phyloP scores from a whole-genome alignment of 2,888 invertebrate species.

The Rhagonycha fulva region DNA sequence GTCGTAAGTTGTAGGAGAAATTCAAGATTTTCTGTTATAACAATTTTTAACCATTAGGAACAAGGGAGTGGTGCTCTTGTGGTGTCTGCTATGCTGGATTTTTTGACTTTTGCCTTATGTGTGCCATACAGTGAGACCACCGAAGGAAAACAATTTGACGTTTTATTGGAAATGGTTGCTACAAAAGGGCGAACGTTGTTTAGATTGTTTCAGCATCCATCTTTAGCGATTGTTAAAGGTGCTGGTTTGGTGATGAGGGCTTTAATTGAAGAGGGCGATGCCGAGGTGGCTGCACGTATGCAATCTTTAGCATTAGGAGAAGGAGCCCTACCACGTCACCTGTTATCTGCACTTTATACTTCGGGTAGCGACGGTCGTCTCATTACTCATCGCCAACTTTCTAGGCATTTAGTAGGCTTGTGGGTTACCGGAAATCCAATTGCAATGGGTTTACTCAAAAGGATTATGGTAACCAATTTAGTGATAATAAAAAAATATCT shows the following conservation, averaged over 20 bases:
- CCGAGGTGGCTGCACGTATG: conserved; percentile 89
- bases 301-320: conserved; percentile 95
- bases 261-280: conserved; percentile 94
- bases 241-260: conserved; percentile 97
- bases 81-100: conserved; percentile 96
- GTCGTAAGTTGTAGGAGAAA: conserved; percentile 69
- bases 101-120: conserved; percentile 96
- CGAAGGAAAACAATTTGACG: conserved; percentile 94
- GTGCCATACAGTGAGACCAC: conserved; percentile 99
- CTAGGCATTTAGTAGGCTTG: conserved; percentile 89
- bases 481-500: background rate
- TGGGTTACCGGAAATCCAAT: conserved; percentile 96
- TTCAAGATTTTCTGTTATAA: too few relatives aligned
- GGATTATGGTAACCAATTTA: conserved; percentile 78
- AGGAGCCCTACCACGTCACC: conserved; percentile 92
- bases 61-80: conserved; percentile 94
- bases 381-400: conserved; percentile 87
- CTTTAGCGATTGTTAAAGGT: conserved; percentile 97
- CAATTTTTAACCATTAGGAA: conserved; percentile 7
- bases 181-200: conserved; percentile 88
- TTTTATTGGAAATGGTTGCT: conserved; percentile 91
- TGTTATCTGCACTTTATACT: conserved; percentile 88
- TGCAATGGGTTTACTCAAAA: conserved; percentile 81
- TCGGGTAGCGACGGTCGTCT: conserved; percentile 78
- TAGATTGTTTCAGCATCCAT: conserved; percentile 93